Evolutionary conservation across 2,113 vertebrate genomes (phyloP).

Genomic region (Chamaetylas fuelleborni): DNA sequence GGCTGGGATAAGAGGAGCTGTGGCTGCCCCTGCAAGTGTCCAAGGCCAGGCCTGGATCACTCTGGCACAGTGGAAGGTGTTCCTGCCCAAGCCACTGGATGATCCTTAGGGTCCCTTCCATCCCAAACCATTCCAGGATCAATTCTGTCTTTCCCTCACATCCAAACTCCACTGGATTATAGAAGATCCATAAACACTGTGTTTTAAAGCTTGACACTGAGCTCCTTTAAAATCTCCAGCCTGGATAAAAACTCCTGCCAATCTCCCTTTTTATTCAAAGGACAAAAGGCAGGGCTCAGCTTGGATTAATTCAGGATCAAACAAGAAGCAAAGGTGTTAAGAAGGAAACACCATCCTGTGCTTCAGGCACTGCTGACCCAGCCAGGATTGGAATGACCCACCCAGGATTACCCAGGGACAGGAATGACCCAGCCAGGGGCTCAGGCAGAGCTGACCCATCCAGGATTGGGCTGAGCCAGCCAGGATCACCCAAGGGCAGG

Average conservation of each 20-base stretch:
- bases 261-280: neutral
- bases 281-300: neutral
- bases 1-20: accelerated
- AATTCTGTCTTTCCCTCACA: neutral
- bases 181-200: neutral
- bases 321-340: too few species aligned
- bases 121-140: neutral
- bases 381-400: too few species aligned
- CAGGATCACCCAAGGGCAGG: too few species aligned
- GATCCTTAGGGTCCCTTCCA: neutral
- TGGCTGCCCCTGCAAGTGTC: neutral
- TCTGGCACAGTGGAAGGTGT: neutral
- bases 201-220: neutral
- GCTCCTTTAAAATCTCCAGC: neutral
- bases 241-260: neutral
- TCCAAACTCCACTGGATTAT: neutral
- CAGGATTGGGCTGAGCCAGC: too few species aligned
- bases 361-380: neutral
- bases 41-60: neutral
- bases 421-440: too few species aligned
- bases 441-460: neutral
- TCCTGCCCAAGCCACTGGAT: neutral
- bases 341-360: neutral
- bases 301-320: neutral
- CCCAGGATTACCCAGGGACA: too few species aligned